Base-by-base conservation (phyloP, 1,140 invertebrate genomes). In the Drosophila kanapiae region DNA sequence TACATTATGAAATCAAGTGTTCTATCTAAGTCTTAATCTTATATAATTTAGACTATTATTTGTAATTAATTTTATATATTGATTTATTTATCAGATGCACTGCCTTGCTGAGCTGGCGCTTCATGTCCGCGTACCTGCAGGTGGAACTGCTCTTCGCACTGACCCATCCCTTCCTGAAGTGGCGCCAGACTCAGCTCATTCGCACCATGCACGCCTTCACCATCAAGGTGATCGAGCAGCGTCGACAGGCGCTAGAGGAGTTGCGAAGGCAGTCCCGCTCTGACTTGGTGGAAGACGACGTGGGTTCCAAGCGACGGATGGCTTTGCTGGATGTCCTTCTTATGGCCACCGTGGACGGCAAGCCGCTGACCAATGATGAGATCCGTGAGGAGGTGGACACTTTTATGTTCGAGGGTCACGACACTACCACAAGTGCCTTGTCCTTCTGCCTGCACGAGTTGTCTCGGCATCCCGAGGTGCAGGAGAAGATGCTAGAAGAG, bases 301-400 rank as follows among this genome's bases (percentile, higher is more conserved):
- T 88, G 82, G 93, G 91, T 23, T 65, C 72, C 2, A 94, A 94
- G 69, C 95, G 94, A 48, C 93, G 94, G 38, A 92, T 95, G 70
- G 96, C 95, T 1, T 95, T 97, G 86, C 85, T 97, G 48, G 96
- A 97, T 93, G 91, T 96, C 38, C 84, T 97, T 14, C 90, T 97
- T 6, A 93, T 95, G 83, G 93, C 94, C 57, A 93, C 92, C 14
- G 84, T 94, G 7, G 93, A 94, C 60, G 94, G 93, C 1, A 88
- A 92, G 40, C 85, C 91, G 1, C 83, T 96, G 51, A 94, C 93
- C 7, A 93, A 95, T 78, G 91, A 93, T 31, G 95, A 96, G 80
- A 96, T 97, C 40, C 83, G 94, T 48, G 94, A 96, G 90, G 95
- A 96, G 93, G 95, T 96, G 4, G 95, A 95, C 67, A 96, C 95